Base-by-base conservation (phyloP, 2,888 invertebrate genomes). In the Rhagophthalmus giganteus region DNA sequence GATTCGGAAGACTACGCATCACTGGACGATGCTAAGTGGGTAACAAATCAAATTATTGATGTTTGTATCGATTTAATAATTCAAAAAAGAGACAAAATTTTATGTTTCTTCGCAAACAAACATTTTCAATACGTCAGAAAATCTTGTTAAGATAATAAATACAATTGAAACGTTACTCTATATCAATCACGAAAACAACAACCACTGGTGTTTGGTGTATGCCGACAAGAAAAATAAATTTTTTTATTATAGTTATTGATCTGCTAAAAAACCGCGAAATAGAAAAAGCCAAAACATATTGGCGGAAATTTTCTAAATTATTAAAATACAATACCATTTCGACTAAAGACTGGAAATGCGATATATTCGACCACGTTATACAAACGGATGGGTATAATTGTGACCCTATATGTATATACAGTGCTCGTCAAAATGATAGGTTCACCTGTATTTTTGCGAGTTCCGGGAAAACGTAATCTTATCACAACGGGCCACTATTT, bases 11-110 rank as follows among this genome's bases (percentile, higher is more conserved):
- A 33, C 12, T 33, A 12, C 13, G 9, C 30, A 2, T 30, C 30
- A 9, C 10, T 30, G 13, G 8, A 30, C 13, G 11, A 11, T 16
- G 12, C 9, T 9, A 33, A 33, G 12, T 33, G 33, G 33, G 16
- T 33, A 12, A 33, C 33, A 3, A 33, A 33, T 33, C 33, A 33
- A 13, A 12, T 33, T 14, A 13, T 33, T 15, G 33, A 33, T 33
- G 16, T 33, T 33, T 33, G 33, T 12, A 11, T 33, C 15, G 15
- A 15, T 15, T 14, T 33, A 15, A 33, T 33, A 4, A 33, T 33
- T 2, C 9, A 13, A 3, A 14, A 33, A 33, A 14, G 8, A 6
- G 5, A 2, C 2, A 13, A 33, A n/a, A 13, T 33, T 2, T 6
- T 33, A 33, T 33, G 12, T 31, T 11, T 8, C 31, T 10, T 12